Evolutionary conservation across 2,797 vertebrate genomes (phyloP).

Genomic region (Manis javanica): DNA sequence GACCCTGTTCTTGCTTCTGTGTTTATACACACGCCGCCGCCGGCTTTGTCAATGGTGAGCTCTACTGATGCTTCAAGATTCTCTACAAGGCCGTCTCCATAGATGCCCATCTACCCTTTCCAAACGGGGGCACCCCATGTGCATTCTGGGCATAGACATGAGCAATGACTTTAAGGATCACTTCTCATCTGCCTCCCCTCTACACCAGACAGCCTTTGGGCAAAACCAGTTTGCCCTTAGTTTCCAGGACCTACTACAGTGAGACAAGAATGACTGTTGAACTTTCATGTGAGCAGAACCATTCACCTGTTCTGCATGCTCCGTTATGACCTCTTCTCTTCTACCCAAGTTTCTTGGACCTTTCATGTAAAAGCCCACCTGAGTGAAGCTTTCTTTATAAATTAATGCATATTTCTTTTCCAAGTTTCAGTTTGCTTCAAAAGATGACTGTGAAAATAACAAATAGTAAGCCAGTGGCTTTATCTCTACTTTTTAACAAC

Average conservation of each 20-base stretch:
- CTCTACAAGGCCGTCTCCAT: not conserved
- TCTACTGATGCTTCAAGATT: not conserved
- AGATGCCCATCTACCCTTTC: not conserved
- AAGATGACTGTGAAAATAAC: not conserved
- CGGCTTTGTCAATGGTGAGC: not conserved
- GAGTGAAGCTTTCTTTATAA: not conserved
- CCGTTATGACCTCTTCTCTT: not conserved
- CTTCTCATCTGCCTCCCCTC: not conserved
- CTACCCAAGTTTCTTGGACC: not conserved
- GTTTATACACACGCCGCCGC: not conserved
- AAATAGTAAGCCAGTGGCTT: not conserved
- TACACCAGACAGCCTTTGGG: not conserved
- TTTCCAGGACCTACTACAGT: not conserved
- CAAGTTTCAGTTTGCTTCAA: constrained; percentile 24
- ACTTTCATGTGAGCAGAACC: not conserved
- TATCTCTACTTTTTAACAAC: not conserved
- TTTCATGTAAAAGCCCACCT: not conserved
- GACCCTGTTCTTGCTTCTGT: not conserved
- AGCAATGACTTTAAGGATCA: not conserved
- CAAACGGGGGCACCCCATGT: not conserved
- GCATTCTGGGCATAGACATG: not conserved
- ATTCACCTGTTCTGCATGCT: not conserved
- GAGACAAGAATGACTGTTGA: not conserved
- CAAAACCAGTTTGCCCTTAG: not conserved
- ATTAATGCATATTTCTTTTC: not conserved